These are phyloP conservation scores for Herpetotheres cachinnans DNA, from an alignment of 2,113 vertebrate species.

Conservation along the genomic window DNA sequence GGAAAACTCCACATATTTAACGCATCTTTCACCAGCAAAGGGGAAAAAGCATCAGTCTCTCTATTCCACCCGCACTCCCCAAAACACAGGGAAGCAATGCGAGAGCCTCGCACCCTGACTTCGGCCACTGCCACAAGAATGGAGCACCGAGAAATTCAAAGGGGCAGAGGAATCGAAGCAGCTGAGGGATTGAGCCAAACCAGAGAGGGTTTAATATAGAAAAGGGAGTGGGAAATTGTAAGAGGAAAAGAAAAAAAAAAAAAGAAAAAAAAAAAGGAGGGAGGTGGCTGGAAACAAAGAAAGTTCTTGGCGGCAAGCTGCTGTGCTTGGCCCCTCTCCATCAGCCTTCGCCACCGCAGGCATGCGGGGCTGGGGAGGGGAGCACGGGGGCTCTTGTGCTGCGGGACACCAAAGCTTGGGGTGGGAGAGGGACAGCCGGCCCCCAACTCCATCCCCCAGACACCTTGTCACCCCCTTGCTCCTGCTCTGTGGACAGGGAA, in stretches of 20 bases:
- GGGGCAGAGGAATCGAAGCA: not conserved
- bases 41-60: constrained; percentile 2
- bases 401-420: fast-evolving
- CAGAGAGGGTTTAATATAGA: not conserved
- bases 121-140: fast-evolving
- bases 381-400: fast-evolving
- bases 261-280: constrained; percentile 11
- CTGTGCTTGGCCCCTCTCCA: constrained; percentile 65
- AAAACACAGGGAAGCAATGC: fast-evolving
- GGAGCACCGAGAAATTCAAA: not conserved
- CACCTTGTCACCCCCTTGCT: not conserved
- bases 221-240: constrained; percentile 56
- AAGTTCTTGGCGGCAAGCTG: constrained; percentile 55
- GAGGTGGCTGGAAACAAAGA: constrained; percentile 72
- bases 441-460: not conserved
- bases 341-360: not conserved
- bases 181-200: not conserved
- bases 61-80: not conserved
- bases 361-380: not conserved
- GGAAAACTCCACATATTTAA: constrained; percentile 46
- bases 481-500: not conserved
- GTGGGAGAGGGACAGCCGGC: not conserved
- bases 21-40: constrained; percentile 10
- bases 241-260: constrained; percentile 12
- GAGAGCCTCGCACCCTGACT: not conserved